Evolutionary conservation across 2,888 invertebrate species (phyloP).

Genomic region (Coelogynopora nodosa): DNA sequence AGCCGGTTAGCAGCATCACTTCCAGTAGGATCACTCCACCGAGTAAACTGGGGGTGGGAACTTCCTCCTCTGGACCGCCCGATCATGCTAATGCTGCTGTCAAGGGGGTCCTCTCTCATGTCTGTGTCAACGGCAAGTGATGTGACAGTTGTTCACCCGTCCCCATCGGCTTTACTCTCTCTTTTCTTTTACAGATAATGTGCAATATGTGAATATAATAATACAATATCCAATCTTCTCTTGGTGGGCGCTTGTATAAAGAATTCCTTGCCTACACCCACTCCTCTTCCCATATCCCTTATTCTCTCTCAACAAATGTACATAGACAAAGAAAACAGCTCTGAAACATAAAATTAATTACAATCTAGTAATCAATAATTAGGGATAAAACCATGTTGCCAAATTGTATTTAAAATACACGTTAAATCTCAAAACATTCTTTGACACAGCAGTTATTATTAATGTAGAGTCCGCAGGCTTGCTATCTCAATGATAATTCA

Average conservation of each 20-base stretch:
- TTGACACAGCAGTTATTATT: not conserved
- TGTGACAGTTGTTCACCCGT: not conserved
- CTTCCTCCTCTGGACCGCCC: not conserved
- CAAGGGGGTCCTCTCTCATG: not conserved
- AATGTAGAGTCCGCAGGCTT: not conserved
- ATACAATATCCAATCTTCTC: too few relatives aligned
- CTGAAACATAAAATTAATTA: too few relatives aligned
- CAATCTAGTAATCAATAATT: not conserved
- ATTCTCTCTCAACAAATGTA: not conserved
- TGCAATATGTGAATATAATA: not conserved
- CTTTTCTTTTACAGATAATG: not conserved
- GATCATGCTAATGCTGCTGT: not conserved
- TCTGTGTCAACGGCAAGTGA: not conserved
- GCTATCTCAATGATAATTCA: not conserved
- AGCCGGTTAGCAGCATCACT: not conserved
- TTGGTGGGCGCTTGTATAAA: not conserved
- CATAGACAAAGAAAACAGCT: not conserved
- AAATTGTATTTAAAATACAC: not conserved
- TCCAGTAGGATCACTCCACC: not conserved
- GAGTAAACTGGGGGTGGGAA: not conserved
- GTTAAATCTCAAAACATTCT: not conserved
- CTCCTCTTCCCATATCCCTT: not conserved
- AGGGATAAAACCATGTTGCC: not conserved
- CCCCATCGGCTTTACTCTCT: not conserved
- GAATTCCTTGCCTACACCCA: not conserved